Conservation (phyloP, 2,113 vertebrate species). For the Thymallus thymallus region DNA sequence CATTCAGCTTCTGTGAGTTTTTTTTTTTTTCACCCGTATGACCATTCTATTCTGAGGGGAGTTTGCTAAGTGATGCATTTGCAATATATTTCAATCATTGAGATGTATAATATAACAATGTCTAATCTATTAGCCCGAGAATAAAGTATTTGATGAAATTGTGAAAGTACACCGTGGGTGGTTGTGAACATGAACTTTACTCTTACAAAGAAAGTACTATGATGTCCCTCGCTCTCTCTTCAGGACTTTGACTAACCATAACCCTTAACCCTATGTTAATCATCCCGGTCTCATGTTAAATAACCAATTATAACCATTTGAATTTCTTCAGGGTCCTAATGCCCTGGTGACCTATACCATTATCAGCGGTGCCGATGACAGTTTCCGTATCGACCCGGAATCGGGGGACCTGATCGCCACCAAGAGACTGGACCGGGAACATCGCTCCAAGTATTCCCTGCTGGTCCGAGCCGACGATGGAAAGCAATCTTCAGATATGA, state of each 20-base stretch:
- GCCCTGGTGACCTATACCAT: slow-evolving; percentile 95
- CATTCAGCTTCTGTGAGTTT: slow-evolving; percentile 29
- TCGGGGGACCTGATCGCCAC: slow-evolving; percentile 93
- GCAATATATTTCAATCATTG: neutral
- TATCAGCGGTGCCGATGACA: slow-evolving; percentile 93
- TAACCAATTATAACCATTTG: neutral
- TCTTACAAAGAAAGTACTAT: too few relatives aligned
- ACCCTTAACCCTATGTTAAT: too few relatives aligned
- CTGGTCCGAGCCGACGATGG: slow-evolving; percentile 93
- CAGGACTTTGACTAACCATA: too few relatives aligned
- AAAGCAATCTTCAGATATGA: slow-evolving; percentile 91
- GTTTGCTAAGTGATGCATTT: slow-evolving; percentile 6
- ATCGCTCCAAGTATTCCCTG: slow-evolving; percentile 90
- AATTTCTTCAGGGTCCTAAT: slow-evolving; percentile 84
- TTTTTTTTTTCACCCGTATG: neutral
- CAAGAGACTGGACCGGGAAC: slow-evolving; percentile 87
- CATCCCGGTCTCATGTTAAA: too few relatives aligned
- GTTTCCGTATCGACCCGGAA: slow-evolving; percentile 92
- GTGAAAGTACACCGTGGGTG: neutral
- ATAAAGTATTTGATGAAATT: neutral
- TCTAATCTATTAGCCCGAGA: too few relatives aligned
- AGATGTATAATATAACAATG: too few relatives aligned
- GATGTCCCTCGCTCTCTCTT: too few relatives aligned
- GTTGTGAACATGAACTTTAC: too few relatives aligned
- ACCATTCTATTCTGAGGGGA: neutral